A percentile compares a stretch with the other conserved stretches of the same genome.
Evolutionary conservation across 2,888 invertebrate species (phyloP).

Genomic region (Heteropelma amictum): DNA sequence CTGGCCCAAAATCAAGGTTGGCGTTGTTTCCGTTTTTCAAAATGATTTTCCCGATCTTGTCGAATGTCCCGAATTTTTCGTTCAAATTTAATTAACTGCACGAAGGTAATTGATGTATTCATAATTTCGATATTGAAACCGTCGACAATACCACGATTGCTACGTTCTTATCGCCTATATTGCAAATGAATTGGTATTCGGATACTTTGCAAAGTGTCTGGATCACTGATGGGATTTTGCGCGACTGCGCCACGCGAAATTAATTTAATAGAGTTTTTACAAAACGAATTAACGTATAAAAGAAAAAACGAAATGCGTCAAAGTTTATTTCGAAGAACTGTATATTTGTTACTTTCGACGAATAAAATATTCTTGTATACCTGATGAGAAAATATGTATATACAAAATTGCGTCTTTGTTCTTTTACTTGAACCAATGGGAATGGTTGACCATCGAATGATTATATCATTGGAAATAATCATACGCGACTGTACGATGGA

Average conservation of each 20-base stretch:
- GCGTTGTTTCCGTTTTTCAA: neutral
- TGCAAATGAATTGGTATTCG: slow-evolving; percentile 9
- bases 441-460: too few species aligned
- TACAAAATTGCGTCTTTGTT: neutral
- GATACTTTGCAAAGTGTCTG: slow-evolving; percentile 34
- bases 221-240: slow-evolving; percentile 3
- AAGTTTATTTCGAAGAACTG: slow-evolving; percentile 75
- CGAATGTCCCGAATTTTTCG: neutral
- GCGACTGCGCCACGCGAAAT: slow-evolving; percentile 41
- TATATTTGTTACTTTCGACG: slow-evolving; percentile 78
- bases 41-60: neutral
- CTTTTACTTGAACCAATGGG: neutral
- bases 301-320: slow-evolving; percentile 55
- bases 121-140: slow-evolving; percentile 54
- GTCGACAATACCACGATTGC: slow-evolving; percentile 66
- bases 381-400: slow-evolving; percentile 60
- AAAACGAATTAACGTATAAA: slow-evolving; percentile 18
- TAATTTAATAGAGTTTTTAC: slow-evolving; percentile 53
- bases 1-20: neutral
- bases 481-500: too few species aligned
- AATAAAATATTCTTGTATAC: slow-evolving; percentile 79
- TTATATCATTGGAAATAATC: too few species aligned
- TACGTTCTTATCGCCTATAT: slow-evolving; percentile 29
- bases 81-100: neutral
- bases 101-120: slow-evolving; percentile 30